These are phyloP conservation scores for Synergus gifuensis DNA, from an alignment of 2,888 invertebrate species.

Conservation along the genomic window DNA sequence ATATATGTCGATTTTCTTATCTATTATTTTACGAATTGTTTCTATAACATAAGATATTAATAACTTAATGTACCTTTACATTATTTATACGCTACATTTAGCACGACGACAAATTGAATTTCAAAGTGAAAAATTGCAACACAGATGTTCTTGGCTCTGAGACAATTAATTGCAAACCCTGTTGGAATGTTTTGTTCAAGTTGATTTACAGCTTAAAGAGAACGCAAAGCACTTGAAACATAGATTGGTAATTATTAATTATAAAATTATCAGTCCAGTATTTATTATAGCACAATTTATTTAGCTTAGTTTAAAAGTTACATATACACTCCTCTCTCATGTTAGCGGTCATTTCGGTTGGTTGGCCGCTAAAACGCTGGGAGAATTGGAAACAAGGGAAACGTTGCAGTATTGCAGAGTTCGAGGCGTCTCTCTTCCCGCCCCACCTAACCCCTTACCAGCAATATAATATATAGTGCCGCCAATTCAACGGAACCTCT, in stretches of 20 bases:
- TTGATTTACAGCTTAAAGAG: not conserved
- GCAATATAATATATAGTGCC: too few relatives aligned
- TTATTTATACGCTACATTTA: conserved; percentile 7
- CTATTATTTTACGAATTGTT: not conserved
- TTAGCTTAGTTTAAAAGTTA: too few relatives aligned
- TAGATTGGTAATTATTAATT: not conserved
- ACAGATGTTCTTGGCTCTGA: not conserved
- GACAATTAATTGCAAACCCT: not conserved
- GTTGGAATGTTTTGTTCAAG: not conserved
- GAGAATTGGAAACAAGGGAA: too few relatives aligned
- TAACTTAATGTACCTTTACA: not conserved
- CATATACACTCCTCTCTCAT: too few relatives aligned
- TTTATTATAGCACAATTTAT: not conserved
- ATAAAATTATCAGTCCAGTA: not conserved
- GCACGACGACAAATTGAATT: not conserved
- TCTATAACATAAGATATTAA: not conserved
- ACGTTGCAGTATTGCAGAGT: too few relatives aligned
- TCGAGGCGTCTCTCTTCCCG: too few relatives aligned
- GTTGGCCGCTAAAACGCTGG: too few relatives aligned
- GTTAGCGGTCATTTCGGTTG: too few relatives aligned
- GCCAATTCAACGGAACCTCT: too few relatives aligned
- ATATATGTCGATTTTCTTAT: too few relatives aligned
- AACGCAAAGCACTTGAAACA: not conserved
- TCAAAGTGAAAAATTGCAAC: not conserved
- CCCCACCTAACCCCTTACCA: too few relatives aligned